Evolutionary conservation across 2,888 invertebrate genomes (phyloP).

Genomic region (Acholoe squamosa): DNA sequence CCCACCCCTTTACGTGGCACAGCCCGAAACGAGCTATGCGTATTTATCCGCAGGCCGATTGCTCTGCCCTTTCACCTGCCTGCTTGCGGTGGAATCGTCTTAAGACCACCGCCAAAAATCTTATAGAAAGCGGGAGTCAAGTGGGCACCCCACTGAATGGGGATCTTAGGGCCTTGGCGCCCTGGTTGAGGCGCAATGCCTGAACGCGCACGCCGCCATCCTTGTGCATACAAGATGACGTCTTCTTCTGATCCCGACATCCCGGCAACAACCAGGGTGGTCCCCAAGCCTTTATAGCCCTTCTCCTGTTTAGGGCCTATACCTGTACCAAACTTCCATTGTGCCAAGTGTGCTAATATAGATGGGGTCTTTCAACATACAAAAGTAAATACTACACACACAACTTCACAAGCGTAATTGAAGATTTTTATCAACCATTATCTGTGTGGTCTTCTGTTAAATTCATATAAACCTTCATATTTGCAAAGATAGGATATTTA

Average conservation of each 20-base stretch:
- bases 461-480: background rate
- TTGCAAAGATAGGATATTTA: no score
- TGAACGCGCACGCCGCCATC: conserved; percentile 5
- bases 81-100: conserved; percentile 50
- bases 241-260: conserved; percentile 12
- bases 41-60: conserved; percentile 43
- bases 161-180: background rate
- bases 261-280: conserved; percentile 58
- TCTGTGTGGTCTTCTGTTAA: background rate
- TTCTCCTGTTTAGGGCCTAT: background rate
- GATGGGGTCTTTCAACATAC: background rate
- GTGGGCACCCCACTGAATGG: conserved; percentile 38
- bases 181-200: background rate
- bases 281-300: background rate
- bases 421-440: background rate
- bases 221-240: background rate
- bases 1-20: background rate
- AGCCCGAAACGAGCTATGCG: background rate
- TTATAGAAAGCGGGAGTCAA: conserved; percentile 58
- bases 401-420: background rate
- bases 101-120: conserved; percentile 48
- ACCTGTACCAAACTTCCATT: background rate
- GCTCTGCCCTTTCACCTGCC: conserved; percentile 58
- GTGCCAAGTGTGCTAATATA: background rate
- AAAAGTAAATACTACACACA: background rate